Percentiles rank a stretch among this genome's conserved stretches.
Evolutionary conservation across 1,140 invertebrate species (phyloP).

Genomic region (Eurosta solidaginis): DNA sequence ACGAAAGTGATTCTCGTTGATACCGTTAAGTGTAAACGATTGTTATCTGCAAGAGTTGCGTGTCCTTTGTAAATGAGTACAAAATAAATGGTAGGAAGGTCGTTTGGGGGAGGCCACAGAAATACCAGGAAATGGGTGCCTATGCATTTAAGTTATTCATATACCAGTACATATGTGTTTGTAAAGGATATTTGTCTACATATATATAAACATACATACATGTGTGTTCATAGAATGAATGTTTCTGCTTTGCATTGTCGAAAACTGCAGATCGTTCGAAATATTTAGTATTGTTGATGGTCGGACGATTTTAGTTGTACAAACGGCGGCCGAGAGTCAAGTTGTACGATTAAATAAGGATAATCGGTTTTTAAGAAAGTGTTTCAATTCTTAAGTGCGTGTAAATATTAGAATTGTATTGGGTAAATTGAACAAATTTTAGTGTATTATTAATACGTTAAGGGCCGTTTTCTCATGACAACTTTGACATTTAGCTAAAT

Average conservation of each 20-base stretch:
- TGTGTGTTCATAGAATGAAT: not conserved
- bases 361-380: not conserved
- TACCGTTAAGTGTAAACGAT: constrained; percentile 12
- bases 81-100: constrained; percentile 6
- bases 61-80: constrained; percentile 11
- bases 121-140: not conserved
- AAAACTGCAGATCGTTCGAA: constrained; percentile 14
- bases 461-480: too few relatives aligned
- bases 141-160: constrained; percentile 14
- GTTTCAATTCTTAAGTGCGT: not conserved
- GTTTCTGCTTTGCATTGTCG: not conserved
- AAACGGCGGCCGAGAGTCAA: constrained; percentile 1
- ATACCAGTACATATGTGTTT: not conserved
- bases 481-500: too few relatives aligned
- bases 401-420: not conserved
- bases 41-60: constrained; percentile 26
- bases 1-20: not conserved
- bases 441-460: not conserved
- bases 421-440: not conserved
- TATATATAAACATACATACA: not conserved
- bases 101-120: not conserved
- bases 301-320: not conserved
- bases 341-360: not conserved
- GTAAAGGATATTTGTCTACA: not conserved
- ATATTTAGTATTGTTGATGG: constrained; percentile 8